Conservation (phyloP, 2,113 vertebrate species). For the Motacilla tschutschensis region DNA sequence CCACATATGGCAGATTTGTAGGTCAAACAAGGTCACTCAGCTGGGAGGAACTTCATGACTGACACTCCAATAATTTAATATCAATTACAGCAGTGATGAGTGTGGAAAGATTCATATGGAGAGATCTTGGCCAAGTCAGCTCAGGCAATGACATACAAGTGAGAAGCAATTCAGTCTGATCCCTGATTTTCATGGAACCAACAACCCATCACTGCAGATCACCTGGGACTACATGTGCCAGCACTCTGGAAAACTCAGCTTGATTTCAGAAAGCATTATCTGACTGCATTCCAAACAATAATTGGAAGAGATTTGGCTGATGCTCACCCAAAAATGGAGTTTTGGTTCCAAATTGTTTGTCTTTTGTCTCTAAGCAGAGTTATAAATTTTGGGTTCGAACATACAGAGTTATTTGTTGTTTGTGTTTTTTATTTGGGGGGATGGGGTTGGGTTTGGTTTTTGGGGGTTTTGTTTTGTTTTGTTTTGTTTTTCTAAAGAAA, state of each 20-base stretch:
- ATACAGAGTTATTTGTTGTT: no score
- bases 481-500: neutral
- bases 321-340: neutral
- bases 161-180: neutral
- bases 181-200: neutral
- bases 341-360: neutral
- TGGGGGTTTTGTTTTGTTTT: no score
- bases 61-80: neutral
- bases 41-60: neutral
- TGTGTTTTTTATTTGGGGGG: no score
- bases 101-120: neutral
- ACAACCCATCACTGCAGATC: neutral
- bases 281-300: neutral
- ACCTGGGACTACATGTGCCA: neutral
- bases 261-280: neutral
- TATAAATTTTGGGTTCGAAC: neutral
- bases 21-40: rapidly evolving
- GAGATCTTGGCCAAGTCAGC: neutral
- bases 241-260: neutral
- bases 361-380: neutral
- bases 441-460: no score
- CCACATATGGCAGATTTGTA: rapidly evolving
- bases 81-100: no score
- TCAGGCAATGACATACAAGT: neutral
- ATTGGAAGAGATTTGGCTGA: neutral